These are phyloP conservation scores for Semicossyphus pulcher DNA, from an alignment of 2,113 vertebrate species.

Conservation along the genomic window DNA sequence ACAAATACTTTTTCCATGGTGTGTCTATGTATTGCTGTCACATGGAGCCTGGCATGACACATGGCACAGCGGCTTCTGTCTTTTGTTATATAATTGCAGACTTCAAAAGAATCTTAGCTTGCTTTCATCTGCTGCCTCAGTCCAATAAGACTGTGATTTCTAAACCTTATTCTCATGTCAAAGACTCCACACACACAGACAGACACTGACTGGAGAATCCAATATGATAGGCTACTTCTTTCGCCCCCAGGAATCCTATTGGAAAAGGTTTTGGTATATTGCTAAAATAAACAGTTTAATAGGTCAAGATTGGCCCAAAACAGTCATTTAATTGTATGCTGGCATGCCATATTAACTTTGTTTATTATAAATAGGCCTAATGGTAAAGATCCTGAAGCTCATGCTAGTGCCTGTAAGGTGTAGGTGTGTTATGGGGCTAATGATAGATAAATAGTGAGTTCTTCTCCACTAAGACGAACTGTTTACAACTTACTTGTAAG, in stretches of 20 bases:
- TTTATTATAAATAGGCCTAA: background rate
- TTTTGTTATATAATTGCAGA: conserved; percentile 74
- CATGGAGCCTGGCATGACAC: conserved; percentile 46
- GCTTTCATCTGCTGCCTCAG: conserved; percentile 89
- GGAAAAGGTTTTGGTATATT: conserved; percentile 15
- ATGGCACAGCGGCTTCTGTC: conserved; percentile 56
- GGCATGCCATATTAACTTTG: background rate
- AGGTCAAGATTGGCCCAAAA: conserved; percentile 1
- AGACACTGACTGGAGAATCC: conserved; percentile 60
- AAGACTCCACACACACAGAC: conserved; percentile 58
- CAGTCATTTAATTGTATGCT: background rate
- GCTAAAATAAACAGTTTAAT: background rate
- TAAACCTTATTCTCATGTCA: conserved; percentile 51
- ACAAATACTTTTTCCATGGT: conserved; percentile 15
- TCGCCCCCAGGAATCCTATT: conserved; percentile 6
- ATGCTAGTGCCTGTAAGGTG: background rate
- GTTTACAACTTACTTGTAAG: background rate
- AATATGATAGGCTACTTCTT: conserved; percentile 51
- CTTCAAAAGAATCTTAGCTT: conserved; percentile 82
- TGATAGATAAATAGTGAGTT: background rate
- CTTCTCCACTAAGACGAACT: background rate
- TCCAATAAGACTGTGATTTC: conserved; percentile 83
- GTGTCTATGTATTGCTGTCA: conserved; percentile 30
- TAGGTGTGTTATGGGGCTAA: background rate
- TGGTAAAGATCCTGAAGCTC: background rate